Evolutionary conservation across 2,888 invertebrate genomes (phyloP), one percentile per base, ranked within the genome.

Genomic region (Operophtera brumata): DNA sequence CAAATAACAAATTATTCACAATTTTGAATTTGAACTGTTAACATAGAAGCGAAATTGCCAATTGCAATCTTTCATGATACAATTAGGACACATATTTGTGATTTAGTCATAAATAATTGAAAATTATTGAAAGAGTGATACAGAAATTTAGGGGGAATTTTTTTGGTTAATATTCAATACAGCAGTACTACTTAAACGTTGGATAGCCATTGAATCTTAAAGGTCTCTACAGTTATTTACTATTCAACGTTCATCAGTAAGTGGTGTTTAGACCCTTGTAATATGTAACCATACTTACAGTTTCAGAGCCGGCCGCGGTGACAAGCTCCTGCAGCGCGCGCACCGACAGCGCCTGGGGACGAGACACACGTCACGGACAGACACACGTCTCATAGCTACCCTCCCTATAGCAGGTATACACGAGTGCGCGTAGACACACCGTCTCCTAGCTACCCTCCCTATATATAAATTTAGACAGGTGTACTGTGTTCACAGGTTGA

Each of bases 271-370:
- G 12, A 12, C 30, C 25, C 9, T 8, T 26, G 13, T n/a, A 26
- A 41, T 52, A 63, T 51, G 61, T 54, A 8, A 41, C 1, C 13
- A 64, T 73, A 92, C 93, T 95, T 94, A 97, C 97, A 91, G 96
- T 96, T 92, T 97, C 97, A 44, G 95, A 96, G 57, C 96, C 96
- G 25, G 98, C 96, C 3, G 98, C 98, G 12, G 99, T 99, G 62
- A 99, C 99, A 86, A 99, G 93, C 87, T 99, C 99, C 90, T 99
- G 99, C 53, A 99, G 90, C 59, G 99, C 99, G 79, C 99, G 93
- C 55, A 99, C 99, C 64, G 99, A 99, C 64, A 99, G 91, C 25
- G 99, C 99, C 92, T 91, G 76, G 37, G 73, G 75, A 63, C 25
- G 34, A 54, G 47, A 53, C 48, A 11, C n/a, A n/a, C n/a, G n/a